Conservation (phyloP, 2,888 invertebrate genomes). For the Euclidia mi region DNA sequence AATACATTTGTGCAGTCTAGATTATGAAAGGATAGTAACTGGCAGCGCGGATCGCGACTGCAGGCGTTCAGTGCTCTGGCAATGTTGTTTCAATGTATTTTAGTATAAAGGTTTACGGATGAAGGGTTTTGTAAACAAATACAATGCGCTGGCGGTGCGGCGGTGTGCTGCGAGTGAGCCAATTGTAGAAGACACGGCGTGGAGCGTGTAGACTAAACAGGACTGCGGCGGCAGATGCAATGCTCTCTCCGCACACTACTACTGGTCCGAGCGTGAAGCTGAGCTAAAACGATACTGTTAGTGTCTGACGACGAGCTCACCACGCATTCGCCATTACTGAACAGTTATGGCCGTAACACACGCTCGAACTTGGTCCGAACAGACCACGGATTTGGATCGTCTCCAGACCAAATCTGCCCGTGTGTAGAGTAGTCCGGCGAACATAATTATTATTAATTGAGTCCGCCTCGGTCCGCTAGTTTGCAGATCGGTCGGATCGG, state of each 20-base stretch:
- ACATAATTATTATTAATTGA: no score
- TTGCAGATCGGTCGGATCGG: no score
- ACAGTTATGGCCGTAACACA: no score
- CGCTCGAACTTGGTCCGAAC: no score
- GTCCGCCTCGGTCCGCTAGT: no score
- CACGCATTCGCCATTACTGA: constrained; percentile 4
- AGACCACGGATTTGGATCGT: no score
- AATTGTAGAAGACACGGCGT: constrained; percentile 70
- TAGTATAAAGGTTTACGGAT: constrained; percentile 46
- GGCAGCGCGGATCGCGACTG: constrained; percentile 26
- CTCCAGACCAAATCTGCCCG: no score
- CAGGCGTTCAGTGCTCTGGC: constrained; percentile 22
- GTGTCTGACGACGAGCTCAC: constrained; percentile 12
- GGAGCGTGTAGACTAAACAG: constrained; percentile 81
- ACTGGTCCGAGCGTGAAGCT: constrained; percentile 32
- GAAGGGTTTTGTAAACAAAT: constrained; percentile 74
- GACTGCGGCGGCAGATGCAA: constrained; percentile 67
- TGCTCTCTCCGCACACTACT: constrained; percentile 65
- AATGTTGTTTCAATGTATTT: constrained; percentile 48
- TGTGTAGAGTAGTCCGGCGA: no score
- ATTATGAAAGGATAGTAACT: constrained; percentile 30
- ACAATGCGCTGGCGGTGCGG: constrained; percentile 64
- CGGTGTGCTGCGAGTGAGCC: constrained; percentile 63
- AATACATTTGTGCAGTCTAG: constrained; percentile 50
- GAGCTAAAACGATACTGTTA: constrained; percentile 43